A percentile compares a stretch with the other conserved stretches of the same genome.
Conservation (phyloP, 2,113 vertebrate species). For the Melanerpes formicivorus region DNA sequence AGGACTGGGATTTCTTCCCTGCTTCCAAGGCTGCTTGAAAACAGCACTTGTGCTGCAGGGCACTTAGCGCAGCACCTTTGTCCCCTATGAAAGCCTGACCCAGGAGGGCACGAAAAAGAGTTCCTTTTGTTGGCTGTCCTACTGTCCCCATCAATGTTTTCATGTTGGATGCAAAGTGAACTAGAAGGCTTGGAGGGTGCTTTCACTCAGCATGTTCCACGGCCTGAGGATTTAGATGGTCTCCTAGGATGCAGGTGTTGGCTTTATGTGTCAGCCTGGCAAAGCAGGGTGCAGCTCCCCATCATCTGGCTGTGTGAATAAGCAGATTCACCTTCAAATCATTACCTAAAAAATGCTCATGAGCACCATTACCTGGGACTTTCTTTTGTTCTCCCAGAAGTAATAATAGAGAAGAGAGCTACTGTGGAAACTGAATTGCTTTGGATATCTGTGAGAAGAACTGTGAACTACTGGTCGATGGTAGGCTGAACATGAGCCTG, state of each 20-base stretch:
- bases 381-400: neutral
- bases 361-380: neutral
- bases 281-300: neutral
- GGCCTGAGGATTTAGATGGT: neutral
- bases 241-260: neutral
- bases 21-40: neutral
- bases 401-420: neutral
- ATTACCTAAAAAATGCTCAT: neutral
- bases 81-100: neutral
- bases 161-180: neutral
- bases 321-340: neutral
- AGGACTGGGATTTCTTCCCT: neutral
- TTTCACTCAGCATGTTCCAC: fast-evolving
- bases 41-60: fast-evolving
- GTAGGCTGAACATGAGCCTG: no score
- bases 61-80: neutral
- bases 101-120: neutral
- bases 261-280: neutral
- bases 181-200: neutral
- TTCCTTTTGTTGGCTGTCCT: neutral
- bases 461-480: neutral
- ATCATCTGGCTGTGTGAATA: neutral
- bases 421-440: neutral
- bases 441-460: neutral
- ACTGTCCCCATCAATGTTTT: neutral